Evolutionary conservation across 92 coral and sea anemone species (phyloP).

Genomic region (Phenganax marumi): DNA sequence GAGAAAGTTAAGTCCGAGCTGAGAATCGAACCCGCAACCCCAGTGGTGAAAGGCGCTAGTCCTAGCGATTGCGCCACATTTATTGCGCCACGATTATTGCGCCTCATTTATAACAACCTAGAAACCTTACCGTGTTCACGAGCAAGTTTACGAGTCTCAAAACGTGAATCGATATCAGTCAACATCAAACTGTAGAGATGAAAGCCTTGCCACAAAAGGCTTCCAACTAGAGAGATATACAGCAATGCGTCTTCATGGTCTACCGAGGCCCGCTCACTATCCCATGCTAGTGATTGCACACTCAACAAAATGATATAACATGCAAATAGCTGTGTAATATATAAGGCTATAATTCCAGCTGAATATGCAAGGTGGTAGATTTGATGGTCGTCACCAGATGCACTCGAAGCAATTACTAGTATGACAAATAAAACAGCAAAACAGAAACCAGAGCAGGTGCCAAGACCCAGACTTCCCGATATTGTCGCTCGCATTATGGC

Average conservation of each 20-base stretch:
- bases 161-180: not conserved
- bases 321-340: not conserved
- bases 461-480: not conserved
- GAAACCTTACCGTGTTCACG: too few species aligned
- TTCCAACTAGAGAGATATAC: not conserved
- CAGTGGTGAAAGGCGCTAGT: too few species aligned
- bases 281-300: not conserved
- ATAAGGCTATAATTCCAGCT: not conserved
- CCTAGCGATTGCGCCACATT: too few species aligned
- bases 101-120: too few species aligned
- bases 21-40: too few species aligned
- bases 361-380: not conserved
- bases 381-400: not conserved
- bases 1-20: too few species aligned
- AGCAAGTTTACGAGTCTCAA: too few species aligned
- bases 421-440: not conserved
- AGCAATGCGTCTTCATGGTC: not conserved
- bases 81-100: too few species aligned
- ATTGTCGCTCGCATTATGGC: not conserved
- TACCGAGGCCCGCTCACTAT: not conserved
- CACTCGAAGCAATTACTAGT: not conserved
- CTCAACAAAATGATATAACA: not conserved
- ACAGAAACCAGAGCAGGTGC: not conserved
- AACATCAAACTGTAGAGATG: not conserved
- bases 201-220: constrained; percentile 13